A percentile compares a stretch with the other conserved stretches of the same genome.
Evolutionary conservation across 2,113 vertebrate species (phyloP).

Genomic region (Fulica atra): DNA sequence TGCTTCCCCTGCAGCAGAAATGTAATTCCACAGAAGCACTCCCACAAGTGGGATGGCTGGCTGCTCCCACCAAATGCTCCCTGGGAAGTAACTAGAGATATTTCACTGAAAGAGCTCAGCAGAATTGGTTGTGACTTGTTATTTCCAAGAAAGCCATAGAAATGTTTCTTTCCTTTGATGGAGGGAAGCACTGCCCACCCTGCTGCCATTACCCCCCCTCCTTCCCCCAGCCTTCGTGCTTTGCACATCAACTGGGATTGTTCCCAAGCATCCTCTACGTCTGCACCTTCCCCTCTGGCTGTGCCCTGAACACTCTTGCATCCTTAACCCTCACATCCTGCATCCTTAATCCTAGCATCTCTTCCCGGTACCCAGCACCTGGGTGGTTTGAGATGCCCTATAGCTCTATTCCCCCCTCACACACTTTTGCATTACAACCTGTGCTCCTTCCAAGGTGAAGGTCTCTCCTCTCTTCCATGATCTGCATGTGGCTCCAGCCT

Average conservation of each 20-base stretch:
- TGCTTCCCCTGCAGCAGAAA: background rate
- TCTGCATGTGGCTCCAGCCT: background rate
- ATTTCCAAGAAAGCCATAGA: background rate
- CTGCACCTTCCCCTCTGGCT: background rate
- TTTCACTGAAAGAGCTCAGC: background rate
- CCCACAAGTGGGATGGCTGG: background rate
- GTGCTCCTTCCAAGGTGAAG: background rate
- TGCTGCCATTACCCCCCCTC: background rate
- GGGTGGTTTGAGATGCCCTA: background rate
- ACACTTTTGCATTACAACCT: background rate
- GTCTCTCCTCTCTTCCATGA: background rate
- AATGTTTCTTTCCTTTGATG: rapidly evolving
- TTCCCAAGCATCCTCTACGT: background rate
- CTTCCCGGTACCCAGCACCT: background rate
- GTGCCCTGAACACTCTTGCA: background rate
- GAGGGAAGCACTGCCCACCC: background rate
- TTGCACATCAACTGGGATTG: rapidly evolving
- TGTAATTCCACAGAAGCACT: background rate
- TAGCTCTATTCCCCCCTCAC: too few relatives aligned
- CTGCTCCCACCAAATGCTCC: background rate
- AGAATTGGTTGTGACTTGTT: background rate
- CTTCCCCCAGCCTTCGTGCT: rapidly evolving
- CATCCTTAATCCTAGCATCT: background rate
- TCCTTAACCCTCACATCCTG: background rate
- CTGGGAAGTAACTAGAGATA: background rate